phyloP scores from a whole-genome alignment of 2,888 invertebrate species.

The Drosophila trichaetosa region DNA sequence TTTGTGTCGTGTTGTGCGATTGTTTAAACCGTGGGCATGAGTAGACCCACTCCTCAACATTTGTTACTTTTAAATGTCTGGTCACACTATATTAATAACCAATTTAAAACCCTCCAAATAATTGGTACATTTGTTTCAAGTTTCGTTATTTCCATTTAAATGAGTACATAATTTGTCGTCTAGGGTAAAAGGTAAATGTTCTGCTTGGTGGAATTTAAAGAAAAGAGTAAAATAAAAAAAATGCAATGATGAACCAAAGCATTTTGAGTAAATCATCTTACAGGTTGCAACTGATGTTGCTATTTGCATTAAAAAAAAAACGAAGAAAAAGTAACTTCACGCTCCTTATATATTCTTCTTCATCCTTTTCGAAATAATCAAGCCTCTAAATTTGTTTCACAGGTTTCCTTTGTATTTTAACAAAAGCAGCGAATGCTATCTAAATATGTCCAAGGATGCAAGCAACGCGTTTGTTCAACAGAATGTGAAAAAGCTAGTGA shows the following conservation, averaged over 20 bases:
- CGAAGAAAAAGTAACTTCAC: background rate
- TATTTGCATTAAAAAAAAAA: background rate
- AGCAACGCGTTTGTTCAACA: conserved; percentile 8
- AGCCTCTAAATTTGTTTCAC: background rate
- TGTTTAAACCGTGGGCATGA: background rate
- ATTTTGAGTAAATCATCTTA: background rate
- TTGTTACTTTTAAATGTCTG: conserved; percentile 8
- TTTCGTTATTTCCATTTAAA: conserved; percentile 2
- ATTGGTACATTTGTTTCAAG: conserved; percentile 30
- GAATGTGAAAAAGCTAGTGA: conserved; percentile 26
- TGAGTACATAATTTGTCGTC: background rate
- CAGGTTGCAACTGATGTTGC: background rate
- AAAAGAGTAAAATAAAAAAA: background rate
- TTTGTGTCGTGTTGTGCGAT: background rate
- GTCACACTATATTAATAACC: conserved; percentile 14
- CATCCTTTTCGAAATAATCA: background rate
- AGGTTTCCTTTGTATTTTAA: background rate
- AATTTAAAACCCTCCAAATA: conserved; percentile 22
- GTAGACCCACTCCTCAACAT: background rate
- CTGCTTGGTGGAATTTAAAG: background rate
- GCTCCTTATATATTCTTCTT: background rate
- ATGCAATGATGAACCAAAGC: background rate
- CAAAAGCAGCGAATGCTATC: background rate
- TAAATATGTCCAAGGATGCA: conserved; percentile 36
- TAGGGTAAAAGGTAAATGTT: background rate